Conservation (phyloP, 2,113 vertebrate genomes). For the Zonotrichia leucophrys region DNA sequence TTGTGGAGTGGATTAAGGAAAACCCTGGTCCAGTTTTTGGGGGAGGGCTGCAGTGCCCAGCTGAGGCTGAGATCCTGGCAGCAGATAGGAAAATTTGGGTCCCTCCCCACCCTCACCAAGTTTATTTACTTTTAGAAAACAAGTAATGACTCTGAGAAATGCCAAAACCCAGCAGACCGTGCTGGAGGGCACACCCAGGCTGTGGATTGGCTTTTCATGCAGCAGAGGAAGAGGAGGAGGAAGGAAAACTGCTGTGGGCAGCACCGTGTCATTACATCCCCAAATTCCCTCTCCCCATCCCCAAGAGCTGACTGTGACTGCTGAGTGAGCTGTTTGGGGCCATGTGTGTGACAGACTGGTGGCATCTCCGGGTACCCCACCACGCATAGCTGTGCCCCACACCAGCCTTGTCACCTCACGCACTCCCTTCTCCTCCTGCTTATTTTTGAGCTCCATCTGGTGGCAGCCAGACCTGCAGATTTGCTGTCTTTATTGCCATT, state of each 20-base stretch:
- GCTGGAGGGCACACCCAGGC: not conserved
- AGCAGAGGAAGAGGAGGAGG: not conserved
- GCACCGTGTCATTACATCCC: fast-evolving
- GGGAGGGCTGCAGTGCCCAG: not conserved
- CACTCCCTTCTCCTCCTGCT: not conserved
- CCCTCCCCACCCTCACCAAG: fast-evolving
- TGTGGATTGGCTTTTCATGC: fast-evolving
- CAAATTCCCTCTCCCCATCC: not conserved
- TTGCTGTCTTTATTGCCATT: not conserved
- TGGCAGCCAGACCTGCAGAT: not conserved
- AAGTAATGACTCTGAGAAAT: not conserved
- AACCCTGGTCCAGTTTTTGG: fast-evolving
- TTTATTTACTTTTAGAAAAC: not conserved
- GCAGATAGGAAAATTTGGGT: not conserved
- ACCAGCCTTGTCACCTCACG: not conserved
- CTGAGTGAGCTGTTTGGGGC: not conserved
- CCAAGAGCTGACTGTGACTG: not conserved
- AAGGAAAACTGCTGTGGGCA: not conserved
- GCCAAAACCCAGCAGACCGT: not conserved
- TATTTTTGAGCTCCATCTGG: conserved; percentile 38
- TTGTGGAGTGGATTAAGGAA: not conserved
- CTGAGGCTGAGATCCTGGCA: not conserved
- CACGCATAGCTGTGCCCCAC: not conserved
- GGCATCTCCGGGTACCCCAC: not conserved
- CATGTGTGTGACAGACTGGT: fast-evolving